Conservation (phyloP, 2,797 vertebrate genomes). For the Trematomus bernacchii region DNA sequence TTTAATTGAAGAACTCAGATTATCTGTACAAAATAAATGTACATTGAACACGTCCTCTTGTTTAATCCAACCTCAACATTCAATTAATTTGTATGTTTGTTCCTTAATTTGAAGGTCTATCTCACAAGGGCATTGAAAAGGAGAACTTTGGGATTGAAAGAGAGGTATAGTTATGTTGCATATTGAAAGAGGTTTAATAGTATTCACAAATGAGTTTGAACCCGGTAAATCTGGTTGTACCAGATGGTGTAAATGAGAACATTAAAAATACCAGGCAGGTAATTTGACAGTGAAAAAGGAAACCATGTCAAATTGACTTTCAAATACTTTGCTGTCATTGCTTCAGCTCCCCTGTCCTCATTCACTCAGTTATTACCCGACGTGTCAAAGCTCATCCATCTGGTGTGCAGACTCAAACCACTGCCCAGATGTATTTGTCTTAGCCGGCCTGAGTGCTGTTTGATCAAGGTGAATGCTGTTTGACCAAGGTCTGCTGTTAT, state of each 20-base stretch:
- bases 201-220: conserved; percentile 51
- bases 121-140: conserved; percentile 17
- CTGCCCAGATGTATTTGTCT: conserved; percentile 53
- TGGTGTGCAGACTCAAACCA: conserved; percentile 41
- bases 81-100: background rate
- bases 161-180: background rate
- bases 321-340: conserved; percentile 61
- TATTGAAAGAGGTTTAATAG: conserved; percentile 39
- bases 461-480: conserved; percentile 12
- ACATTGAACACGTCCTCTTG: background rate
- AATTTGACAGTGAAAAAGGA: conserved; percentile 43
- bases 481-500: too few species aligned
- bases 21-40: background rate
- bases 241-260: conserved; percentile 63
- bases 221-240: conserved; percentile 45
- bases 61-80: background rate
- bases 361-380: conserved; percentile 48
- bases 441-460: conserved; percentile 43
- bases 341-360: conserved; percentile 38
- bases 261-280: conserved; percentile 56
- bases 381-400: conserved; percentile 67
- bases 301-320: conserved; percentile 59
- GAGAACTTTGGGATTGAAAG: background rate
- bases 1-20: background rate
- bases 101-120: background rate